Conservation (phyloP, 2,797 vertebrate species). For the Hydrophis major region DNA sequence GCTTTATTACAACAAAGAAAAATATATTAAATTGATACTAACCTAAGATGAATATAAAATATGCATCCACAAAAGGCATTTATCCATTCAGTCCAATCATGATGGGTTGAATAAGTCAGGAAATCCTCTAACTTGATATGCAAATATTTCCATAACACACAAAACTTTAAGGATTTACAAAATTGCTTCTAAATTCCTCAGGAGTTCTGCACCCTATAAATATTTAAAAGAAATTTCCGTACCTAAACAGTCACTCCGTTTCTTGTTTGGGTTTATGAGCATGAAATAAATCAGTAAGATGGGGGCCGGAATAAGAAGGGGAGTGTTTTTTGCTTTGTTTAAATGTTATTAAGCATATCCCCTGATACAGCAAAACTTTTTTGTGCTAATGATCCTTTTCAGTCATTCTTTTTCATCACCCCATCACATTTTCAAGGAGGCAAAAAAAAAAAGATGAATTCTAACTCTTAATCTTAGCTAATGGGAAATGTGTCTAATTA, state of each 20-base stretch:
- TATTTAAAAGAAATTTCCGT: constrained; percentile 72
- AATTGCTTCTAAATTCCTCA: constrained; percentile 60
- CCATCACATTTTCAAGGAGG: constrained; percentile 56
- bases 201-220: constrained; percentile 66
- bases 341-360: constrained; percentile 66
- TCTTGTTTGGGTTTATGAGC: constrained; percentile 58
- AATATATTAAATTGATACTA: neutral
- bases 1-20: constrained; percentile 1
- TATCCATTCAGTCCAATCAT: constrained; percentile 3
- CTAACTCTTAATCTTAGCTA: constrained; percentile 56
- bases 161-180: constrained; percentile 55
- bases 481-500: constrained; percentile 60
- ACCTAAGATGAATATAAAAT: neutral
- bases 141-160: constrained; percentile 45
- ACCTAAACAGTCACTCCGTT: constrained; percentile 57
- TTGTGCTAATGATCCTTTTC: constrained; percentile 47
- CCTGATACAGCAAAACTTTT: constrained; percentile 55
- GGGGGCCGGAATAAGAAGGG: constrained; percentile 28
- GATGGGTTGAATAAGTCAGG: constrained; percentile 11
- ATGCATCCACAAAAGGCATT: neutral
- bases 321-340: constrained; percentile 61
- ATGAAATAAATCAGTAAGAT: constrained; percentile 55
- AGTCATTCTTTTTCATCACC: constrained; percentile 56
- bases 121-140: constrained; percentile 36
- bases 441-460: constrained; percentile 50